phyloP scores from a whole-genome alignment of 2,797 vertebrate genomes.

The Sebastes goodei region DNA sequence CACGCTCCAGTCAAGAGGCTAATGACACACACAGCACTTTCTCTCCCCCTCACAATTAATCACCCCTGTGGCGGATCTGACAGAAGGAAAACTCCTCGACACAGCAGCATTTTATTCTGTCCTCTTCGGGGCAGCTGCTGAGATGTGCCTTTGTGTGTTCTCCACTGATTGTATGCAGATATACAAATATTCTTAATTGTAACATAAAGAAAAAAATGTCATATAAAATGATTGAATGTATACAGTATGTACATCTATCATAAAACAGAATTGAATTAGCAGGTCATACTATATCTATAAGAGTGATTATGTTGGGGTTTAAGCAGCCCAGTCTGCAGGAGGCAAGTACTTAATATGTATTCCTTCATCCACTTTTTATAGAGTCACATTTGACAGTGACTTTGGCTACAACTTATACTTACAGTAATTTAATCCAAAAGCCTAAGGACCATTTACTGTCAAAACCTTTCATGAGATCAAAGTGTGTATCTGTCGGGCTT shows the following conservation, averaged over 20 bases:
- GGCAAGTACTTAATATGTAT: neutral
- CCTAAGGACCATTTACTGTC: neutral
- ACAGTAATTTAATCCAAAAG: neutral
- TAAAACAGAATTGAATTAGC: neutral
- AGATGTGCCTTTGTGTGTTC: neutral
- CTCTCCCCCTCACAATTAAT: conserved; percentile 52
- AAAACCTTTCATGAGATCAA: neutral
- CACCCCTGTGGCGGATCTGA: conserved; percentile 37
- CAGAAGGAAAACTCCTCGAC: conserved; percentile 38
- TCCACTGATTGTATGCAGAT: neutral
- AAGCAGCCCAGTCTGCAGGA: neutral
- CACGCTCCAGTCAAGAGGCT: conserved; percentile 65
- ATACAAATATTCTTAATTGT: neutral
- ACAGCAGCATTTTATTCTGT: conserved; percentile 3
- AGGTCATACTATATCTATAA: neutral
- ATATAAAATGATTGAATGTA: neutral
- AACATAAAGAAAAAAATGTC: neutral
- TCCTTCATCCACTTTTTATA: neutral
- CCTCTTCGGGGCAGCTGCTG: neutral
- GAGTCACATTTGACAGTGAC: neutral
- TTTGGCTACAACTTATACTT: neutral
- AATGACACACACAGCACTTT: conserved; percentile 65
- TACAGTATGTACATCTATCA: neutral
- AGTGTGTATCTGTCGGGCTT: neutral
- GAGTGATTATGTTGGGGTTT: neutral